A percentile compares a stretch with the other conserved stretches of the same genome.
Evolutionary conservation across 2,113 vertebrate species (phyloP).

Genomic region (Microcebus lehilahytsara): DNA sequence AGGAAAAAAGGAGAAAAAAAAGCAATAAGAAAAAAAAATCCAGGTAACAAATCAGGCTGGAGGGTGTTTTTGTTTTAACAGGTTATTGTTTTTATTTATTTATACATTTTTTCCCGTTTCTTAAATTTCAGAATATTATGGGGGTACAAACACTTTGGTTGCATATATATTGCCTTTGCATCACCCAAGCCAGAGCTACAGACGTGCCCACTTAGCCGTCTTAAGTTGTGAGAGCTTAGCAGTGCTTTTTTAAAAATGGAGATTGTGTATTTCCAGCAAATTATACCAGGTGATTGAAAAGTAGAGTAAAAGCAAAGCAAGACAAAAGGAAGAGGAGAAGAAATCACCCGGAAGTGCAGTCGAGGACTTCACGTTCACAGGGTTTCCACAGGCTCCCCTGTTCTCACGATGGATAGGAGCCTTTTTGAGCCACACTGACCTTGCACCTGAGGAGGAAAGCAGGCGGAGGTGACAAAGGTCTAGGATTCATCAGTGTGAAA

Average conservation of each 20-base stretch:
- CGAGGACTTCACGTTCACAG: not conserved
- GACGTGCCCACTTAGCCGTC: not conserved
- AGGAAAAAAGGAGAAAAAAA: not conserved
- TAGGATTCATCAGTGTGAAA: not conserved
- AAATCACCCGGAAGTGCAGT: not conserved
- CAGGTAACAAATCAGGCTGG: not conserved
- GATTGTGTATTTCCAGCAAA: not conserved
- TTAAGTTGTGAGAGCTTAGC: not conserved
- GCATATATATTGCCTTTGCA: no score
- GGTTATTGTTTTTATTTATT: no score
- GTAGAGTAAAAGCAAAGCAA: not conserved
- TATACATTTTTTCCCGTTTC: no score
- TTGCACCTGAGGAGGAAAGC: not conserved
- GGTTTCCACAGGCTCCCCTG: fast-evolving
- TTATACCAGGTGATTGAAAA: not conserved
- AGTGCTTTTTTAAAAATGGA: not conserved
- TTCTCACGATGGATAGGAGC: not conserved
- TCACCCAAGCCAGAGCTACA: no score
- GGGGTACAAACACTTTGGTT: no score
- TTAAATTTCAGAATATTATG: no score
- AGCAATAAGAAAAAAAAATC: not conserved
- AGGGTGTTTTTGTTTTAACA: not conserved
- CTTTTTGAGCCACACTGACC: not conserved
- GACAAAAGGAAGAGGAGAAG: not conserved
- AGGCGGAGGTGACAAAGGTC: not conserved